Base-by-base conservation (phyloP, 2,888 invertebrate genomes). In the Pseudococcus jackbeardsleyi region DNA sequence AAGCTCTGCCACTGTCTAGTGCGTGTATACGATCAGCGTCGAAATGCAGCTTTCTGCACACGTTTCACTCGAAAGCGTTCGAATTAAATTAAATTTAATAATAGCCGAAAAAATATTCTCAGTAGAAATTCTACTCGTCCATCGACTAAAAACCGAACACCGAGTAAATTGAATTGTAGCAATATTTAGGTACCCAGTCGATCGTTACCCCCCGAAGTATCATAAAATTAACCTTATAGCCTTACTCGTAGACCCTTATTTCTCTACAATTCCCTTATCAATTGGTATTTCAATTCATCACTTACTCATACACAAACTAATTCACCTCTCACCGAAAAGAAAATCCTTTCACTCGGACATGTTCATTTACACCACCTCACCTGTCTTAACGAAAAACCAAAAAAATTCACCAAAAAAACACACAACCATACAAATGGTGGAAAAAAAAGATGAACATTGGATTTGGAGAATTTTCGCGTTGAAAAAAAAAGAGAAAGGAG, bases 361-460 rank as follows among this genome's bases (percentile, higher is more conserved):
- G 19, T 64, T 64, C 64, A 64, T 64, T 64, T 19, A 22, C 64
- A 33, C 26, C 26, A 33, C 64, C 5, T 5, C 1, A 64, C 64
- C 64, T 19, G 64, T 33, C 26, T 17, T 64, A 64, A 64, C 64
- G 64, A 64, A 64, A 64, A 33, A 22, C 19, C 22, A 19, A 22
- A 64, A 64, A 64, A 64, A 64, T 64, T 64, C 64, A 0, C 2
- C 64, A 9, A 19, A 12, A 64, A 22, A 64, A 64, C 5, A 33
- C 26, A 64, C 19, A 64, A 22, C 64, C 12, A 64, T 22, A 64
- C 64, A 19, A 64, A 64, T 22, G 64, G 22, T 22, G 6, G 12
- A 64, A 22, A 33, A 33, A 64, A 64, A 64, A 64, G 64, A 64
- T 64, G 64, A 64, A 64, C 64, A 64, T 64, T 7, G 64, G 64